These are phyloP conservation scores for Diceros bicornis DNA, from an alignment of 2,797 vertebrate genomes.

Conservation along the genomic window DNA sequence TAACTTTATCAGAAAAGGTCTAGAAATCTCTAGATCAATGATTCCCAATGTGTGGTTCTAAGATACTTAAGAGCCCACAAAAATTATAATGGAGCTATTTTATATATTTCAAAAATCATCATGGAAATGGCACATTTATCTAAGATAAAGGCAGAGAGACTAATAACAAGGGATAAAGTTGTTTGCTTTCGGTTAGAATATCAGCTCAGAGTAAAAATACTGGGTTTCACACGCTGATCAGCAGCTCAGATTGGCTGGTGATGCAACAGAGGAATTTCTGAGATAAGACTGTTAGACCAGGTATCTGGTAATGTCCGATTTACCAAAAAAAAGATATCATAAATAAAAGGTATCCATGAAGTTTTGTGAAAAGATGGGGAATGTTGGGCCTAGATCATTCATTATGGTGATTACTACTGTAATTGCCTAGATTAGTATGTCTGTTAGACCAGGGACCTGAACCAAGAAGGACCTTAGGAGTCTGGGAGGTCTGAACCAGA, in stretches of 20 bases:
- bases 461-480: neutral
- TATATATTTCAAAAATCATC: neutral
- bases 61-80: neutral
- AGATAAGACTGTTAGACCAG: neutral
- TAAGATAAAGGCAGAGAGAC: neutral
- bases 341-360: neutral
- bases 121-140: neutral
- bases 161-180: neutral
- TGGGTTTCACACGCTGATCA: neutral
- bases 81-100: neutral
- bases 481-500: neutral
- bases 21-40: neutral
- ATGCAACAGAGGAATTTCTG: neutral
- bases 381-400: neutral
- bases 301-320: neutral
- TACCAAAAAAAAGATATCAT: neutral
- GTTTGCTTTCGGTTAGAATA: neutral
- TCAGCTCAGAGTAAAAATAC: neutral
- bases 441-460: neutral
- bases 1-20: neutral
- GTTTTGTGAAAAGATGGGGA: neutral
- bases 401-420: neutral
- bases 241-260: neutral
- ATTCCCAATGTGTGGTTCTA: neutral
- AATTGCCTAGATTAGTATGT: neutral